Conservation (phyloP, 1,140 invertebrate genomes). For the Mactra quadrangularis region DNA sequence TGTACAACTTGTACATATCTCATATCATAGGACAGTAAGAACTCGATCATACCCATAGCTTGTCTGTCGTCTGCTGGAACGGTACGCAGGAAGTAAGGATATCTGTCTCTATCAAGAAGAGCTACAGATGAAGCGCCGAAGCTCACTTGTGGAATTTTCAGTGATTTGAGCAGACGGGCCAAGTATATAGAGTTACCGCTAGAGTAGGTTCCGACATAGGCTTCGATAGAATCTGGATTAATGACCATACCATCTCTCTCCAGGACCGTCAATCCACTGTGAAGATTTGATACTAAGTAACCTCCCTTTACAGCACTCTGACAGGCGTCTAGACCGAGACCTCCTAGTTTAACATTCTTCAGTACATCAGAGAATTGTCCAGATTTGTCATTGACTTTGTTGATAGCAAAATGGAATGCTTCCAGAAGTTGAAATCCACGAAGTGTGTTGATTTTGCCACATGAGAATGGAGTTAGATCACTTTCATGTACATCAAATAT, state of each 20-base stretch:
- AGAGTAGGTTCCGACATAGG: constrained; percentile 76
- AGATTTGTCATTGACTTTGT: constrained; percentile 76
- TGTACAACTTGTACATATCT: constrained; percentile 79
- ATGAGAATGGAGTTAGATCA: constrained; percentile 73
- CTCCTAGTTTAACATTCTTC: constrained; percentile 75
- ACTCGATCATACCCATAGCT: constrained; percentile 87
- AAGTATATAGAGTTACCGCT: constrained; percentile 78
- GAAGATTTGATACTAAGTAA: constrained; percentile 77
- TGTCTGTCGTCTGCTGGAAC: constrained; percentile 92
- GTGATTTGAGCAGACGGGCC: constrained; percentile 83
- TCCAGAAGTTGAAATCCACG: constrained; percentile 80
- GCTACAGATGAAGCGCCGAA: constrained; percentile 91
- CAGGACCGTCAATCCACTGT: constrained; percentile 73
- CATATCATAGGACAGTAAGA: constrained; percentile 75
- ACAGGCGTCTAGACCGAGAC: constrained; percentile 79
- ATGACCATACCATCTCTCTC: constrained; percentile 65
- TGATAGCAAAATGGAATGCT: constrained; percentile 80
- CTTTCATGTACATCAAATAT: constrained; percentile 80
- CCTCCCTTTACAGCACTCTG: constrained; percentile 75
- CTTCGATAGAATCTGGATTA: constrained; percentile 73
- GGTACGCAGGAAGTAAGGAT: constrained; percentile 91
- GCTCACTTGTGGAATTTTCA: constrained; percentile 91
- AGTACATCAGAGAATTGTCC: constrained; percentile 76
- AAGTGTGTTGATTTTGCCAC: constrained; percentile 76
- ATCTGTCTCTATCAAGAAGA: constrained; percentile 89